These are phyloP conservation scores for Girardinichthys multiradiatus DNA, from an alignment of 2,113 vertebrate species.

Conservation along the genomic window DNA sequence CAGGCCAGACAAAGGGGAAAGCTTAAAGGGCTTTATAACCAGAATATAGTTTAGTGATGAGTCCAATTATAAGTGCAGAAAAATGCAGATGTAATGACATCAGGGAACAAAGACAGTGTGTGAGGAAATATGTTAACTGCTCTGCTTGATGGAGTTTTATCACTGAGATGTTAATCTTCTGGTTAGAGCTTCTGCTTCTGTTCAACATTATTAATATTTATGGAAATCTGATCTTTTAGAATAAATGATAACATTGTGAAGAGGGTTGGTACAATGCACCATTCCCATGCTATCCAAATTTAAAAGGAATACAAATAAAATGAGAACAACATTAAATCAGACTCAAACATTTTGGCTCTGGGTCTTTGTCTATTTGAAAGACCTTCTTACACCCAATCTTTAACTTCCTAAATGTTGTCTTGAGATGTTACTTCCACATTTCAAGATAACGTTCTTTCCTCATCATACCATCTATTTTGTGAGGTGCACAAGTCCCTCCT, in stretches of 20 bases:
- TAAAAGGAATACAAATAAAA: background rate
- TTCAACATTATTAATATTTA: constrained; percentile 23
- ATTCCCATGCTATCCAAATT: background rate
- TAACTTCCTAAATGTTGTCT: too few relatives aligned
- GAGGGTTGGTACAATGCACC: background rate
- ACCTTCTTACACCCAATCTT: too few relatives aligned
- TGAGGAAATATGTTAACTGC: constrained; percentile 8
- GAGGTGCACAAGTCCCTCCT: too few relatives aligned
- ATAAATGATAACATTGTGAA: constrained; percentile 16
- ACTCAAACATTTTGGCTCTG: too few relatives aligned
- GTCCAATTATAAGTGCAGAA: background rate
- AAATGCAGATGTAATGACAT: constrained; percentile 1
- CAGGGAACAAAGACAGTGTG: background rate
- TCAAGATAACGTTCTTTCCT: too few relatives aligned
- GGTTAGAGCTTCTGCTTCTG: constrained; percentile 57
- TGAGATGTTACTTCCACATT: too few relatives aligned
- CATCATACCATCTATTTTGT: too few relatives aligned
- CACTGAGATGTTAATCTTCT: constrained; percentile 39
- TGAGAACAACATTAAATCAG: background rate
- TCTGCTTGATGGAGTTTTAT: constrained; percentile 15
- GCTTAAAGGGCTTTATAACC: too few relatives aligned
- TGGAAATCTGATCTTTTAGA: constrained; percentile 27
- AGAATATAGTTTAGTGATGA: too few relatives aligned
- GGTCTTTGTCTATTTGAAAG: too few relatives aligned
- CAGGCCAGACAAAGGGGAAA: too few relatives aligned